Percentiles rank a stretch among this genome's conserved stretches.
phyloP scores from a whole-genome alignment of 64 coral and sea anemone genomes.

The Catalaphyllia jardinei region DNA sequence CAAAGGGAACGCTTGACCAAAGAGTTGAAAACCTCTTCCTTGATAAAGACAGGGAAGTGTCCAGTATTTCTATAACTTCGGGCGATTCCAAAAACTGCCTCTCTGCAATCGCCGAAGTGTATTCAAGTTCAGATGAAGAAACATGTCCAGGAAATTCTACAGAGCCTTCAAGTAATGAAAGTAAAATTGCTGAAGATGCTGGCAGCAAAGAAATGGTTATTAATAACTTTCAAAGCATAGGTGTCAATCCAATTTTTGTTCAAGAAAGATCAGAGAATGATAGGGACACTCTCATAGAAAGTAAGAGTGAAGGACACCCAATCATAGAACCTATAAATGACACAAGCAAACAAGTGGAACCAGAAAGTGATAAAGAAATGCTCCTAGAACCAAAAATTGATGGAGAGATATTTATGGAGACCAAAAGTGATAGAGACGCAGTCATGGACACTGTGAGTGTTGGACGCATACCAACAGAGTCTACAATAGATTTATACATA shows the following conservation, averaged over 20 bases:
- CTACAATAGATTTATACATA: too few species aligned
- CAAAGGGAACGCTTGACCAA: not conserved
- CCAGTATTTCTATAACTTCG: not conserved
- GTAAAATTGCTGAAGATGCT: not conserved
- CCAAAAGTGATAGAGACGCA: not conserved
- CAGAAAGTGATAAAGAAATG: not conserved
- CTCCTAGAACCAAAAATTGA: not conserved
- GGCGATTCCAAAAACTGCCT: not conserved
- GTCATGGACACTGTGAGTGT: not conserved
- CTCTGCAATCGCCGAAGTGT: not conserved
- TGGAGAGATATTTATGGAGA: not conserved
- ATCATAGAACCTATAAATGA: not conserved
- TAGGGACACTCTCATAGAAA: not conserved
- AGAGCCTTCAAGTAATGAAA: not conserved
- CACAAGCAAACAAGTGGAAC: not conserved
- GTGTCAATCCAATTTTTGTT: not conserved
- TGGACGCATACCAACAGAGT: not conserved
- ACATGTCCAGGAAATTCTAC: not conserved
- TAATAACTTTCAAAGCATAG: not conserved
- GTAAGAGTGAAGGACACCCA: not conserved
- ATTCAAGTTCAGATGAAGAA: constrained; percentile 1
- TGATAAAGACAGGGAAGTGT: not conserved
- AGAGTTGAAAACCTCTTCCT: not conserved
- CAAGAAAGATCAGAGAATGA: too few species aligned
- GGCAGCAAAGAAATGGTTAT: not conserved